A percentile compares a stretch with the other conserved stretches of the same genome.
Conservation (phyloP, 2,113 vertebrate genomes). For the Ardeotis arabs region DNA sequence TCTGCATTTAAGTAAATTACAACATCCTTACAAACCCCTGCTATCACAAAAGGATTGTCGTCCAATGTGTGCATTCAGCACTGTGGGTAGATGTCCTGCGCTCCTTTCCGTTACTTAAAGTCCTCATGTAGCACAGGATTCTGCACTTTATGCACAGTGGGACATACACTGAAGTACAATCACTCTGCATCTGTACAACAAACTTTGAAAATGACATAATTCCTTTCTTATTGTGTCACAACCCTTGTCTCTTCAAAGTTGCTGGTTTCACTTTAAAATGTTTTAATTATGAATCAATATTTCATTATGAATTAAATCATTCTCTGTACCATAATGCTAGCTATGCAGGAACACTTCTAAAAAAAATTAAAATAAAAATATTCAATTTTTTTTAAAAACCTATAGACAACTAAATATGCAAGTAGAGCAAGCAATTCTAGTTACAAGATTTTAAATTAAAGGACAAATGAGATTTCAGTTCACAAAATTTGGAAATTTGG, state of each 20-base stretch:
- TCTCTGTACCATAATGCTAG: background rate
- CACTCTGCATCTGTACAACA: background rate
- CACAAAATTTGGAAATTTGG: background rate
- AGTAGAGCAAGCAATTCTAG: background rate
- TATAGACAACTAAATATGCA: background rate
- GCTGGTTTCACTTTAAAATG: background rate
- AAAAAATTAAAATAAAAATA: background rate
- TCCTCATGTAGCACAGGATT: background rate
- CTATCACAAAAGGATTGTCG: background rate
- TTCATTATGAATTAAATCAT: background rate
- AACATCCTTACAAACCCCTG: fast-evolving
- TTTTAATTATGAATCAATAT: background rate
- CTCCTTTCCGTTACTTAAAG: background rate
- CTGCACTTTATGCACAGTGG: background rate
- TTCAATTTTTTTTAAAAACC: background rate
- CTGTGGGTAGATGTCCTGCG: background rate
- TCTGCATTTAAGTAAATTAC: background rate
- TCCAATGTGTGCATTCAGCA: background rate
- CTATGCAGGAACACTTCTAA: background rate
- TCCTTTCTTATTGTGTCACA: background rate
- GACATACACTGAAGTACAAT: background rate
- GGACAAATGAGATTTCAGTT: background rate
- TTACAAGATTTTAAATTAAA: background rate
- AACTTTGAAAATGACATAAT: background rate
- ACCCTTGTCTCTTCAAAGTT: background rate